phyloP scores from a whole-genome alignment of 2,888 invertebrate genomes.

The Lepidochrysops patricia region DNA sequence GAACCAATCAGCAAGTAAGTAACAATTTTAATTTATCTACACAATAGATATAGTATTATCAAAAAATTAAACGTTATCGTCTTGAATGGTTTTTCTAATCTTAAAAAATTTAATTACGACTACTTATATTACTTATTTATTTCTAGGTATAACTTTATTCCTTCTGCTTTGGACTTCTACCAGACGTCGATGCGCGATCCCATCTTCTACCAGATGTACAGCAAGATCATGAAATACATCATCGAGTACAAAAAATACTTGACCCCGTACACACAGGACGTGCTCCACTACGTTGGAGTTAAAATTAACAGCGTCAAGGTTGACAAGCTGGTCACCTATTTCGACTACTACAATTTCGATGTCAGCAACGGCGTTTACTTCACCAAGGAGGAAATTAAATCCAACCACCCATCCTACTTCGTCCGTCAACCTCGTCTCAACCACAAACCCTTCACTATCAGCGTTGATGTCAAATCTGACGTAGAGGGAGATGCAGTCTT shows the following conservation, averaged over 20 bases:
- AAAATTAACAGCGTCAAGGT: slow-evolving; percentile 76
- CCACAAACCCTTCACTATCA: slow-evolving; percentile 79
- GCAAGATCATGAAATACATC: slow-evolving; percentile 73
- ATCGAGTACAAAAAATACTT: slow-evolving; percentile 75
- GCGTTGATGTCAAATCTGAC: slow-evolving; percentile 75
- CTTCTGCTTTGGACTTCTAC: slow-evolving; percentile 77
- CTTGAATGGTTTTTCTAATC: too few species aligned
- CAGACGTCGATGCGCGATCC: slow-evolving; percentile 81
- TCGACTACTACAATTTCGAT: slow-evolving; percentile 78
- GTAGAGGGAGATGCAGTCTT: slow-evolving; percentile 73
- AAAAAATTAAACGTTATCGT: too few species aligned
- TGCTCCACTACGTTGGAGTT: slow-evolving; percentile 74
- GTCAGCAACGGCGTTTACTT: slow-evolving; percentile 69
- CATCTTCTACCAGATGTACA: slow-evolving; percentile 79
- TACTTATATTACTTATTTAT: not conserved
- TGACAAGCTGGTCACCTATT: slow-evolving; percentile 77
- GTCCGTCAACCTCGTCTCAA: slow-evolving; percentile 81
- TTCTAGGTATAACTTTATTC: slow-evolving; percentile 52
- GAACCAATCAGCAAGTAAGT: slow-evolving; percentile 28
- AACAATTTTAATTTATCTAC: not conserved
- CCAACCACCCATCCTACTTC: slow-evolving; percentile 54
- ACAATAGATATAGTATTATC: too few species aligned
- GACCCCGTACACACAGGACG: slow-evolving; percentile 72
- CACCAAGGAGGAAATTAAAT: slow-evolving; percentile 39
- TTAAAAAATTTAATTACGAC: not conserved